Base-by-base conservation (phyloP, 2,888 invertebrate species). In the Drosophila seclusa region DNA sequence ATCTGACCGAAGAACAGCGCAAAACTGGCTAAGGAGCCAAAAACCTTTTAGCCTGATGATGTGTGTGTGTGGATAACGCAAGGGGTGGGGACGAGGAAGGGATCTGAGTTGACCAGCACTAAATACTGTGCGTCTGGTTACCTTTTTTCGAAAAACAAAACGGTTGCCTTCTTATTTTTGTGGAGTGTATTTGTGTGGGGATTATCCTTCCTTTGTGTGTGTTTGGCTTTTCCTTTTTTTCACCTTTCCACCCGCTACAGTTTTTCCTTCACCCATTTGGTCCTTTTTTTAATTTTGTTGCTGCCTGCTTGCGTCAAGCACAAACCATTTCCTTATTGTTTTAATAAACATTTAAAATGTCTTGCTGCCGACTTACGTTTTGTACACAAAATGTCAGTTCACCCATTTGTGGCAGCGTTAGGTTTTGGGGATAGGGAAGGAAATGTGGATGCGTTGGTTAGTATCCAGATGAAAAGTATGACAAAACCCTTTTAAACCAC, bases 311-410 rank as follows among this genome's bases (percentile, higher is more conserved):
- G 52, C 31, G 49, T 48, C 48, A 61, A 72, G 78, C 73, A 79
- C 82, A 80, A 91, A 81, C 91, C 90, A 90, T 91, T 91, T 89
- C 87, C 89, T 90, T 90, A 90, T 90, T 90, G 88, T 90, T 91
- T 91, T 91, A 91, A 90, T 91, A 90, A 90, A 90, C 90, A 88
- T 91, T 91, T 87, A 87, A 90, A 91, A 90, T 83, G 87, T 82
- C 81, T 87, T 82, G 81, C 86, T 88, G 73, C 68, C 62, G 78
- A 79, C 88, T 90, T 85, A 67, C 68, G 71, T 61, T 80, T 54
- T 78, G 60, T 88, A 83, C 68, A 86, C 76, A 80, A 87, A 80
- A 76, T 69, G 78, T 77, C 78, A 80, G 78, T 66, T 68, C 76
- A 64, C 72, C 82, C 87, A 80, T 88, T 82, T 88, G 89, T 73